Conservation (phyloP, 2,888 invertebrate genomes). For the Xanthia togata region DNA sequence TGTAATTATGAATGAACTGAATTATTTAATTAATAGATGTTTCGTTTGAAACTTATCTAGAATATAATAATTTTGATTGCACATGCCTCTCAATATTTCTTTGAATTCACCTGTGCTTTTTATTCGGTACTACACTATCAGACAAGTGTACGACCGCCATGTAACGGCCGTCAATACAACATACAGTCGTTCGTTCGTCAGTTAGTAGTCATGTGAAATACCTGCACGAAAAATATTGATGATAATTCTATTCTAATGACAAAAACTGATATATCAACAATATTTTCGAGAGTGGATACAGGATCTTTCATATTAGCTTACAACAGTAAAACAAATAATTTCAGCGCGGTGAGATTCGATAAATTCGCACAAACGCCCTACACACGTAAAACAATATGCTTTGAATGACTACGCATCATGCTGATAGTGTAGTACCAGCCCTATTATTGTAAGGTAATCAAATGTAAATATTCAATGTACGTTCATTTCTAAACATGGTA, state of each 20-base stretch:
- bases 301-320: conserved; percentile 79
- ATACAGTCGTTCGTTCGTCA: not conserved
- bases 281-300: not conserved
- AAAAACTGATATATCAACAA: not conserved
- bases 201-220: not conserved
- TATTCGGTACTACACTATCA: conserved; percentile 59
- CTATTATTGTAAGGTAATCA: conserved; percentile 60
- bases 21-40: conserved; percentile 70
- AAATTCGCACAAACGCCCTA: conserved; percentile 70
- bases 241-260: not conserved
- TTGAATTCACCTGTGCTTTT: conserved; percentile 61
- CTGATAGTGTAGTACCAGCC: conserved; percentile 60
- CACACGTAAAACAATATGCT: conserved; percentile 7
- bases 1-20: conserved; percentile 77
- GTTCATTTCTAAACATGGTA: conserved; percentile 70
- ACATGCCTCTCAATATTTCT: conserved; percentile 59
- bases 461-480: conserved; percentile 84
- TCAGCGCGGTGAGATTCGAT: conserved; percentile 72
- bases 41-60: conserved; percentile 67
- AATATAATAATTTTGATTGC: conserved; percentile 62
- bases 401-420: conserved; percentile 12
- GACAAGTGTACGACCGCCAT: conserved; percentile 19
- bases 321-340: conserved; percentile 73
- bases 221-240: not conserved
- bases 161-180: not conserved